Conservation (phyloP, 1,140 invertebrate species). For the Drosophila kepulauana region DNA sequence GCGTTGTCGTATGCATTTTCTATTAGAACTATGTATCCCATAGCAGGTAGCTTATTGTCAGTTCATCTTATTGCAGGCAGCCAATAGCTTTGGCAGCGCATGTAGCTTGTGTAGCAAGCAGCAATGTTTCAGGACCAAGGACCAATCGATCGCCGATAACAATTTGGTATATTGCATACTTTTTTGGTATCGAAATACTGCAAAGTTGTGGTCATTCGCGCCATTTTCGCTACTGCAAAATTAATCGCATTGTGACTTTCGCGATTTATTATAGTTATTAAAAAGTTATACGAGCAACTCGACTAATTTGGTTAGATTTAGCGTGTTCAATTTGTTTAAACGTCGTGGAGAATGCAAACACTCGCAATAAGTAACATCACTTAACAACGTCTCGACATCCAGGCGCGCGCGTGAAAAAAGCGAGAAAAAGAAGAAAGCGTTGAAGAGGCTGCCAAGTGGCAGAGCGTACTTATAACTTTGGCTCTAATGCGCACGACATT, state of each 20-base stretch:
- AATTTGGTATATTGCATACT: not conserved
- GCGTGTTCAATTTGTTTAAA: slow-evolving; percentile 31
- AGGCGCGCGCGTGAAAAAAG: not conserved
- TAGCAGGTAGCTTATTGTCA: too few species aligned
- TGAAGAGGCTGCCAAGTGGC: slow-evolving; percentile 44
- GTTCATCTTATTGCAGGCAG: not conserved
- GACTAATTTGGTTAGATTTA: slow-evolving; percentile 30
- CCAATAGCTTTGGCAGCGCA: too few species aligned
- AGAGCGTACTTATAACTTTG: slow-evolving; percentile 48
- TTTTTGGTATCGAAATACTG: not conserved
- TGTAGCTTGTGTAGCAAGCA: not conserved
- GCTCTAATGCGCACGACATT: slow-evolving; percentile 70
- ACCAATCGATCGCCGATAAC: not conserved
- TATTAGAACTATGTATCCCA: too few species aligned
- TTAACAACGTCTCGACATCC: slow-evolving; percentile 5
- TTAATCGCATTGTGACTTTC: too few species aligned
- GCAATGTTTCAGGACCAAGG: too few species aligned
- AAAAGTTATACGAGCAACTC: not conserved
- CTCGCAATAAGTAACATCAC: slow-evolving; percentile 24
- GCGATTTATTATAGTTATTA: not conserved
- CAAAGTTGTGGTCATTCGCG: not conserved
- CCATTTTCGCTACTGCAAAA: not conserved
- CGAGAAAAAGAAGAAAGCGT: not conserved
- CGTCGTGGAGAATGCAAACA: slow-evolving; percentile 14
- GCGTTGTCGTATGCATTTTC: too few species aligned